Evolutionary conservation across 92 coral and sea anemone species (phyloP).

Genomic region (Anthopleura xanthogrammica): DNA sequence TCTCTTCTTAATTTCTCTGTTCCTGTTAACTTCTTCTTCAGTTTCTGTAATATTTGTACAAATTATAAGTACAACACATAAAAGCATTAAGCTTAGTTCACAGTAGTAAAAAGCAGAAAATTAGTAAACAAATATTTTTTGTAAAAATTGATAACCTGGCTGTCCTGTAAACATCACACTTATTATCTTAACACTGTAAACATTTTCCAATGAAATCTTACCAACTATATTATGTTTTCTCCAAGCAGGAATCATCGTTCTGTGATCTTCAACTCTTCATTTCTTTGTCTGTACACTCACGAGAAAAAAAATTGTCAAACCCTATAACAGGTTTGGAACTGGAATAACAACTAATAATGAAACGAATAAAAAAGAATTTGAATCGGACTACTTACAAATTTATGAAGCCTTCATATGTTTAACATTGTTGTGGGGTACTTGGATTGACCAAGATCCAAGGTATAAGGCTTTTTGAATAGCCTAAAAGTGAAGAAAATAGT

Average conservation of each 20-base stretch:
- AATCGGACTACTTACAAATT: neutral
- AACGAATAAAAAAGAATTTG: neutral
- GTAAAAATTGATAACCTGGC: too few relatives aligned
- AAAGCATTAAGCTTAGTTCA: neutral
- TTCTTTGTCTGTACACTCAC: neutral
- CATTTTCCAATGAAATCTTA: neutral
- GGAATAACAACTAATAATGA: neutral
- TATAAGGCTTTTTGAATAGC: neutral
- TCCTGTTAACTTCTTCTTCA: slow-evolving; percentile 56
- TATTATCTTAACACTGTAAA: too few relatives aligned
- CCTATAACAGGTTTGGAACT: neutral
- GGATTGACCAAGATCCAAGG: neutral
- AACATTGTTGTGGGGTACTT: neutral
- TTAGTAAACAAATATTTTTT: too few relatives aligned
- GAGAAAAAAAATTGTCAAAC: neutral
- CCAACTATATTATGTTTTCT: neutral
- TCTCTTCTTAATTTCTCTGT: slow-evolving; percentile 62
- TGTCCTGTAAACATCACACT: too few relatives aligned
- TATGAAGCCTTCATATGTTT: neutral
- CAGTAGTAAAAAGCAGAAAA: too few relatives aligned
- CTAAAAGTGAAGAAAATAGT: neutral
- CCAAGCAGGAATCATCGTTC: neutral
- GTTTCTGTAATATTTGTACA: slow-evolving; percentile 40
- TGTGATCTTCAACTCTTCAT: neutral
- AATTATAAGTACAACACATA: neutral